Evolutionary conservation across 2,113 vertebrate species (phyloP).

Genomic region (Pterocles orientalis): DNA sequence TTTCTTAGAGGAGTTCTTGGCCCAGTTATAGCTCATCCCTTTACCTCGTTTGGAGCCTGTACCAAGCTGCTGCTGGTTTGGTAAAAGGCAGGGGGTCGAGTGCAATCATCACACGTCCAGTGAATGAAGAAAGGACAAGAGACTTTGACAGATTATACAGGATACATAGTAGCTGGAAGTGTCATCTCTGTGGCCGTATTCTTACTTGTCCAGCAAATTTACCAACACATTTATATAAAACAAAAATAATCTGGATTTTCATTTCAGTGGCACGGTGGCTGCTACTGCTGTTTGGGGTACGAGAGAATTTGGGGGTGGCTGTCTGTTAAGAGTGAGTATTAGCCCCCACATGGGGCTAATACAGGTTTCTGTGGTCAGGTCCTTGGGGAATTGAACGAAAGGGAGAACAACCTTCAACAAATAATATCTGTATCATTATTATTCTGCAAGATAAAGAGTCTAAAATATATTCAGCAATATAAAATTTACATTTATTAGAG

Average conservation of each 20-base stretch:
- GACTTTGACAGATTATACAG: not conserved
- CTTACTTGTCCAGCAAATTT: not conserved
- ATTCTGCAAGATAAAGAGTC: not conserved
- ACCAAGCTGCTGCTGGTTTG: too few relatives aligned
- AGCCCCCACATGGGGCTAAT: not conserved
- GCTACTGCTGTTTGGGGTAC: not conserved
- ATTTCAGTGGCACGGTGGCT: not conserved
- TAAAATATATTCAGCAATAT: not conserved
- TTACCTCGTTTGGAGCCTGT: too few relatives aligned
- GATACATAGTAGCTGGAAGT: not conserved
- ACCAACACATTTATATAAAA: not conserved
- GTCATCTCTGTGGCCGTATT: not conserved
- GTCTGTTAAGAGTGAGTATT: not conserved
- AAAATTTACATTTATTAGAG: not conserved
- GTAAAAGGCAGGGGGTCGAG: too few relatives aligned
- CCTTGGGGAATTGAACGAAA: not conserved
- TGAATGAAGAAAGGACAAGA: not conserved
- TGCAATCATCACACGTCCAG: not conserved
- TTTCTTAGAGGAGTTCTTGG: too few relatives aligned
- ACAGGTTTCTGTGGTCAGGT: not conserved
- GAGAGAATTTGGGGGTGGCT: not conserved
- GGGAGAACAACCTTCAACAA: not conserved
- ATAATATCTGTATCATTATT: not conserved
- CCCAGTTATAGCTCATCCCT: too few relatives aligned
- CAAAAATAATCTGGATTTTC: not conserved